Conservation (phyloP, 2,113 vertebrate species). For the Mustela nigripes region DNA sequence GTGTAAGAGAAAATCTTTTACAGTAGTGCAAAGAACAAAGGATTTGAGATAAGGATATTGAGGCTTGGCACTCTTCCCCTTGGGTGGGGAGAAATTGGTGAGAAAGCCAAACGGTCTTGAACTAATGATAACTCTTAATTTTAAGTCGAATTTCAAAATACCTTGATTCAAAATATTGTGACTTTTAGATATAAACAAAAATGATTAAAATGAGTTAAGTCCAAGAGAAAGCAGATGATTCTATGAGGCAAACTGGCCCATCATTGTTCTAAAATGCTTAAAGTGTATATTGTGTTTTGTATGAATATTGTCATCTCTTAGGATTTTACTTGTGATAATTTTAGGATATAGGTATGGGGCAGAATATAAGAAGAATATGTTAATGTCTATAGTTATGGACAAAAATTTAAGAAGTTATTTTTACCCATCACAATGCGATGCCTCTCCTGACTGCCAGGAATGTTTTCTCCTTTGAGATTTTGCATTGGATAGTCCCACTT, state of each 20-base stretch:
- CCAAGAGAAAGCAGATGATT: conserved; percentile 18
- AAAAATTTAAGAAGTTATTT: not conserved
- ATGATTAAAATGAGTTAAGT: conserved; percentile 28
- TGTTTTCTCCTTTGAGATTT: not conserved
- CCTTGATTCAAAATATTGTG: conserved; percentile 58
- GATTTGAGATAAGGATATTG: rapidly evolving
- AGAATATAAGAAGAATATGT: not conserved
- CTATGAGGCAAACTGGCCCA: not conserved
- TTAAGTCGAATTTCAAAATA: conserved; percentile 19
- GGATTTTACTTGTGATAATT: not conserved
- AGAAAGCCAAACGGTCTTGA: not conserved
- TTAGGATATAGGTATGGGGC: not conserved
- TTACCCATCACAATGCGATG: not conserved
- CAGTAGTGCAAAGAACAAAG: not conserved
- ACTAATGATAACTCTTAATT: not conserved
- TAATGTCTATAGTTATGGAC: not conserved
- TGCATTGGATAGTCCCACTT: not conserved
- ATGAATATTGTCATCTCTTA: not conserved
- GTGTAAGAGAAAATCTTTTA: not conserved
- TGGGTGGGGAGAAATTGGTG: not conserved
- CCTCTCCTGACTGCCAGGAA: no score
- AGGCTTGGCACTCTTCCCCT: not conserved
- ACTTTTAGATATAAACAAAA: conserved; percentile 54
- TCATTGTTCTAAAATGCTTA: not conserved
- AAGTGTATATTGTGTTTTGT: not conserved